Evolutionary conservation across 1,140 invertebrate species (phyloP), one percentile per base, ranked within the genome.

Genomic region (Samia ricini): DNA sequence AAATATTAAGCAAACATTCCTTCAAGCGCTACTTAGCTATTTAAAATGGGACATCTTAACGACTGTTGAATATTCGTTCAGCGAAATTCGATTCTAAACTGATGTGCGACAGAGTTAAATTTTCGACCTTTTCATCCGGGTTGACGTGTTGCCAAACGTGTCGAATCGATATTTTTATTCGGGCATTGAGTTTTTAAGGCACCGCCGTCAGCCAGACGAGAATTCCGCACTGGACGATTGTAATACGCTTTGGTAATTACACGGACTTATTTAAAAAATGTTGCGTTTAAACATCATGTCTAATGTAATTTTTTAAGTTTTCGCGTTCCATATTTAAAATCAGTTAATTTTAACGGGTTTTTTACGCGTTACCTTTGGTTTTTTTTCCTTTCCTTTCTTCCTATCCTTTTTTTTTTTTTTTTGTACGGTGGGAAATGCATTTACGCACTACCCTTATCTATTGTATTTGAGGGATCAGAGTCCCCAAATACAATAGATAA

Each of bases 91-190:
- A 4, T 55, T 15, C 15, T 55, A n/a, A 15, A 23, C 23, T 55
- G 2, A 2, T 24, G 24, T 15, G 10, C 2, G 24, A 12, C 10
- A 55, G 24, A 24, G 52, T 23, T 22, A 0, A 23, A 15, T 55
- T 55, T 55, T n/a, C 4, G 24, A 55, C 24, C n/a, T 10, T 18
- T 8, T 55, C 21, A 24, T 23, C 21, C 12, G 15, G 15, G 4
- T 55, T 55, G 52, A 24, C 24, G 24, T 22, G 21, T 24, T 55
- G 52, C 52, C 52, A 55, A 55, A 55, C 23, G 24, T 10, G 10
- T 24, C 6, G 21, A 55, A 55, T 55, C 52, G 52, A 55, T 55
- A 55, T 24, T 24, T 55, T 55, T 55, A 55, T 55, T 55, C 24
- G 52, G 10, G 52, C 24, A 55, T 55, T 55, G 22, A 55, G 20